Base-by-base conservation (phyloP, 2,797 vertebrate genomes). In the Momotus momota region DNA sequence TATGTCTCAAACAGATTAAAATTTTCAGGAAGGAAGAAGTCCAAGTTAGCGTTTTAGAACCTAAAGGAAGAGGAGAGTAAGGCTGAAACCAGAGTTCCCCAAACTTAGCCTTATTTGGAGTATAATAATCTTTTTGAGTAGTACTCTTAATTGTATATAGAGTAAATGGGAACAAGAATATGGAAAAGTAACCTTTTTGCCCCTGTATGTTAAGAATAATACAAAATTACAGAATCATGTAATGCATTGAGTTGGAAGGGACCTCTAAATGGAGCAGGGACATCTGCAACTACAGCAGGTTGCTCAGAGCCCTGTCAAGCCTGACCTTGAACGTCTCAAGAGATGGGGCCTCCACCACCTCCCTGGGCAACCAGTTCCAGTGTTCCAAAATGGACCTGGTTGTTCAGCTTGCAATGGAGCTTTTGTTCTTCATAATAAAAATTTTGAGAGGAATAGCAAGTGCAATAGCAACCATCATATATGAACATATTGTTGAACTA, bases 101-200 rank as follows among this genome's bases (percentile, higher is more conserved):
- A 33, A 26, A 41, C 7, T 38, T 65, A 14, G 4, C 62, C 27
- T 80, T 55, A 77, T 29, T 87, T 78, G 71, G 31, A 67, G 9
- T 45, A 15, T 35, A 82, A 57, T 38, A 48, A 40, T 78, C 52
- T 75, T 62, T 77, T 67, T 3, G 2, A 41, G 45, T 67, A 43
- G 10, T 51, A 57, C 2, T n/a, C 22, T 2, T 65, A 57, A 43
- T 21, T 75, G 9, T 33, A 8, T 72, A 33, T 8, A 43, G 25
- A 57, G 8, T 41, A 79, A 80, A 83, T 35, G 23, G 11, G 38
- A 91, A 78, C 8, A 65, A 74, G 22, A 78, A 43, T 27, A 43
- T 13, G 6, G 25, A 78, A 60, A 64, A 48, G 1, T 1, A 2
- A 31, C 2, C 0, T 55, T 33, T 89, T 73, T 64, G 11, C 29